Evolutionary conservation across 2,888 invertebrate genomes (phyloP).

Genomic region (Nemurella pictetii): DNA sequence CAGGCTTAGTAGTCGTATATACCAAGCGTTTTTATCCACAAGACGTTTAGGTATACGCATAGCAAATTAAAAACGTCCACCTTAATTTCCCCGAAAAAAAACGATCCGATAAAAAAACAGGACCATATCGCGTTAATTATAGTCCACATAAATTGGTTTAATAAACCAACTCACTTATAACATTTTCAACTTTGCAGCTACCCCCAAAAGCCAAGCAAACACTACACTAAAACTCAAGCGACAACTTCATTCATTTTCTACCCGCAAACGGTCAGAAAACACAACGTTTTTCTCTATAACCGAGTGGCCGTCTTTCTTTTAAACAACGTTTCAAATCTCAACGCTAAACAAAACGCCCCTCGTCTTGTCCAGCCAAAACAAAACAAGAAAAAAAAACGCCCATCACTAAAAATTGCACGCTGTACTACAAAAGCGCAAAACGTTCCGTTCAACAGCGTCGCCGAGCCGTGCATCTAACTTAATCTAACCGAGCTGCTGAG

Average conservation of each 20-base stretch:
- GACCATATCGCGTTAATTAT: not conserved
- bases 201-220: not conserved
- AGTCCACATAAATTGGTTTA: not conserved
- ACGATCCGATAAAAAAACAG: not conserved
- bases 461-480: not conserved
- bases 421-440: not conserved
- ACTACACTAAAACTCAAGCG: not conserved
- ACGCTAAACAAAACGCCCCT: not conserved
- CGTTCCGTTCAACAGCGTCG: not conserved
- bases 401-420: not conserved
- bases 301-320: not conserved
- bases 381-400: not conserved
- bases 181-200: not conserved
- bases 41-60: not conserved
- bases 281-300: not conserved
- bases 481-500: not conserved
- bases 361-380: not conserved
- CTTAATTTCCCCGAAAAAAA: not conserved
- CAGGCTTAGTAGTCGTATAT: no score
- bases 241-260: not conserved
- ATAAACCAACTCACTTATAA: not conserved
- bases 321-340: not conserved
- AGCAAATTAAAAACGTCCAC: not conserved
- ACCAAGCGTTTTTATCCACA: not conserved
- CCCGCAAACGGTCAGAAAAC: not conserved